Evolutionary conservation across 2,888 invertebrate species (phyloP), one percentile per base, ranked within the genome.

Genomic region (Dorcus hopei): DNA sequence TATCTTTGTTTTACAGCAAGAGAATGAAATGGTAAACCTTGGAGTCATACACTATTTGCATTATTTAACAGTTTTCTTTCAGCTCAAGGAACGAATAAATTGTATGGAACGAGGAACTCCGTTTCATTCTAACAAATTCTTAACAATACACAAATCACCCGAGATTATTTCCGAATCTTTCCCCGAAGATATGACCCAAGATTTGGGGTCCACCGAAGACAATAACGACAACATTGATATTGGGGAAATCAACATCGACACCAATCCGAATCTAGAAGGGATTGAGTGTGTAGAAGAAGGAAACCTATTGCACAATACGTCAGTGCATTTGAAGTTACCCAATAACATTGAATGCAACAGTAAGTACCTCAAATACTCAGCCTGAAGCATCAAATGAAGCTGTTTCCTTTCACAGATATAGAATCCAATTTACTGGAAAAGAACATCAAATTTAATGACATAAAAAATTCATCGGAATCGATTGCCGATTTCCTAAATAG

Each of bases 21-120:
- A 94, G 79, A 90, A 91, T 81, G 89, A 90, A 76, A 83, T 87
- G 77, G 89, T 95, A 81, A 82, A 52, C 54, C 49, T 3, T 33
- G 3, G 3, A 33, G 6, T 33, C 26, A 33, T 7, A 33, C 26
- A 33, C 26, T 6, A 6, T 33, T 33, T 6, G 26, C 26, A 33
- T 7, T 33, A 7, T 33, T 33, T 4, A 6, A 33, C 7, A 6
- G 26, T 33, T 33, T 33, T 7, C 26, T 63, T 63, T 49, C 63
- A 77, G 77, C 76, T 77, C 57, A 76, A 75, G 65, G 76, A 77
- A 67, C 85, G 86, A 60, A 76, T 90, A 73, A 85, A 84, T 71
- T 85, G 87, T 64, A 85, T 87, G 82, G 89, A 89, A 73, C 82
- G 85, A 67, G 82, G 86, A 65, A 80, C 83, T 57, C 69, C 74